A percentile compares a stretch with the other conserved stretches of the same genome.
Conservation (phyloP, 2,888 invertebrate species). For the Diaphora mendica region DNA sequence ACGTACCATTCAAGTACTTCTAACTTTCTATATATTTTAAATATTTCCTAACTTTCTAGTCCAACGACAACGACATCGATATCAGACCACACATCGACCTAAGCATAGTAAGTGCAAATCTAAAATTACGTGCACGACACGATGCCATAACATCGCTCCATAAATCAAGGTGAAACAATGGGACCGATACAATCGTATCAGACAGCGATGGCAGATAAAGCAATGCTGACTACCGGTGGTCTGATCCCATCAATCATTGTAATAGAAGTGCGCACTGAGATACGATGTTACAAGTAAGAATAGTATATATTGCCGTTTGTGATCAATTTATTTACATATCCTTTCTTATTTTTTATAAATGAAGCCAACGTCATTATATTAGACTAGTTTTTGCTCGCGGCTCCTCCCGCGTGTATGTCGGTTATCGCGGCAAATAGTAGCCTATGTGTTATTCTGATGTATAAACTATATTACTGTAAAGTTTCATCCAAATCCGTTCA, state of each 20-base stretch:
- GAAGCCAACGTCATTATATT: no score
- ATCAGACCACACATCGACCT: constrained; percentile 12
- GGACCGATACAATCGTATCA: constrained; percentile 44
- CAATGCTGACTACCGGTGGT: constrained; percentile 44
- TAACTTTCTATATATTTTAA: neutral
- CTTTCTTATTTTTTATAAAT: no score
- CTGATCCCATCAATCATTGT: constrained; percentile 45
- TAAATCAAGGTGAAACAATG: constrained; percentile 53
- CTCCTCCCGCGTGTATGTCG: no score
- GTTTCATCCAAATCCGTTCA: no score
- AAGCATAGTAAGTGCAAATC: constrained; percentile 42
- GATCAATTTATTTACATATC: neutral
- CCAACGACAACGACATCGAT: constrained; percentile 16
- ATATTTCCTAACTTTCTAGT: constrained; percentile 15
- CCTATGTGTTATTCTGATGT: no score
- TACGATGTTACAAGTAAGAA: constrained; percentile 18
- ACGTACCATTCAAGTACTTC: no score
- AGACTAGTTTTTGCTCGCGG: no score
- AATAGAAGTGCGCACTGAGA: constrained; percentile 43
- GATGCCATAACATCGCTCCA: constrained; percentile 34
- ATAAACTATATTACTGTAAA: no score
- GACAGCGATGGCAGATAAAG: constrained; percentile 48
- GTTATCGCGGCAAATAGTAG: no score
- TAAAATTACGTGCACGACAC: constrained; percentile 42
- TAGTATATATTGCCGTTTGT: constrained; percentile 26